Evolutionary conservation across 2,888 invertebrate genomes (phyloP), one percentile per base, ranked within the genome.

Genomic region (Phyllotreta cruciferae): DNA sequence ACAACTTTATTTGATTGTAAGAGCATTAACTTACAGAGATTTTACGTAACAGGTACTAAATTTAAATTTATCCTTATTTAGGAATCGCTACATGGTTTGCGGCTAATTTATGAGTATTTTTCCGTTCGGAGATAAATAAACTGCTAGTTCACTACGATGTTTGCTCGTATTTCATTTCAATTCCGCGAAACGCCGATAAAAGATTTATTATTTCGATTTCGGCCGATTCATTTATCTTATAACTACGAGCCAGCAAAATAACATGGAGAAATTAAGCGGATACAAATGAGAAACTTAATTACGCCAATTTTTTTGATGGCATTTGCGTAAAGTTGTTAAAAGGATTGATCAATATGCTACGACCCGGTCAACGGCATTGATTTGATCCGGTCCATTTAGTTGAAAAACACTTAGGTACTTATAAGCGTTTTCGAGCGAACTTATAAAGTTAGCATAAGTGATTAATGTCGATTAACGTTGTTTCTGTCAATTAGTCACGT

Each of bases 1-100:
- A 24, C 49, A 8, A 49, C 34, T 49, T 49, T 49, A 55, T 55
- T 10, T 55, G 42, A 55, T 55, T 55, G 41, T 55, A 42, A 55
- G 38, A 10, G 34, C 42, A 41, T 54, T 54, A 54, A 54, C 54
- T 54, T 35, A 6, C 44, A 36, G 13, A 6, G 7, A 56, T 56
- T 56, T 45, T 37, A 44, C 10, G 44, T 35, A 45, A 45, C 56
- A 44, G 42, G 56, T 56, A 44, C 14, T 56, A 44, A 11, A 41
- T 56, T 45, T 13, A 45, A 55, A 35, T 39, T 41, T 55, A 41
- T 55, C 35, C 35, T 49, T 49, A 35, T 9, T 49, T 49, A 49
- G 49, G 49, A 49, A 35, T 49, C 36, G 34, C 49, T 36, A 49
- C 36, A 10, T n/a, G 49, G 34, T 49, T 35, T 49, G 49, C 34